These are phyloP conservation scores for Azorinus chamasolen DNA, from an alignment of 2,888 invertebrate species.

Conservation along the genomic window DNA sequence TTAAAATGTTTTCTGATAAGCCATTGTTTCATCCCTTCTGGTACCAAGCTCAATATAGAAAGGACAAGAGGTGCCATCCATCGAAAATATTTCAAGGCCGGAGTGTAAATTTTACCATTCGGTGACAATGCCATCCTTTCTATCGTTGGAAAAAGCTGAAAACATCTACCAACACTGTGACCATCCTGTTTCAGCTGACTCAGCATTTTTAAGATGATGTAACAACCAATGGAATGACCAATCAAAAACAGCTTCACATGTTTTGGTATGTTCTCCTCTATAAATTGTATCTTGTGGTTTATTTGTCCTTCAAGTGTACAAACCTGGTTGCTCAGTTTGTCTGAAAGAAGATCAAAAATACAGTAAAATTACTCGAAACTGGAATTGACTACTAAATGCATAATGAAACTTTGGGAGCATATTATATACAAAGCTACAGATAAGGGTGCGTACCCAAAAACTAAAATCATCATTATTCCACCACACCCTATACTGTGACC, in stretches of 20 bases:
- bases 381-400: no score
- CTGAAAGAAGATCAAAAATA: no score
- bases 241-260: conserved; percentile 91
- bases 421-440: no score
- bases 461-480: no score
- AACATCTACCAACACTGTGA: conserved; percentile 86
- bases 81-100: conserved; percentile 87
- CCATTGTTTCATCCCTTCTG: conserved; percentile 69
- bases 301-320: conserved; percentile 92
- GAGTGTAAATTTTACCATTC: conserved; percentile 91
- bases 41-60: conserved; percentile 79
- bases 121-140: conserved; percentile 93
- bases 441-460: no score
- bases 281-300: conserved; percentile 92
- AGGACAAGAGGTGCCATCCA: conserved; percentile 82
- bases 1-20: conserved; percentile 82
- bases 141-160: conserved; percentile 94
- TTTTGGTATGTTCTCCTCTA: conserved; percentile 91
- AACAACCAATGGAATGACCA: conserved; percentile 96
- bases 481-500: no score
- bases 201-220: conserved; percentile 92
- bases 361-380: no score
- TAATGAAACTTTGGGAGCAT: no score
- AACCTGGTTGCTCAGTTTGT: no score
- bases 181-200: conserved; percentile 85